Evolutionary conservation across 1,140 invertebrate species (phyloP).

Genomic region (Dryas iulia): DNA sequence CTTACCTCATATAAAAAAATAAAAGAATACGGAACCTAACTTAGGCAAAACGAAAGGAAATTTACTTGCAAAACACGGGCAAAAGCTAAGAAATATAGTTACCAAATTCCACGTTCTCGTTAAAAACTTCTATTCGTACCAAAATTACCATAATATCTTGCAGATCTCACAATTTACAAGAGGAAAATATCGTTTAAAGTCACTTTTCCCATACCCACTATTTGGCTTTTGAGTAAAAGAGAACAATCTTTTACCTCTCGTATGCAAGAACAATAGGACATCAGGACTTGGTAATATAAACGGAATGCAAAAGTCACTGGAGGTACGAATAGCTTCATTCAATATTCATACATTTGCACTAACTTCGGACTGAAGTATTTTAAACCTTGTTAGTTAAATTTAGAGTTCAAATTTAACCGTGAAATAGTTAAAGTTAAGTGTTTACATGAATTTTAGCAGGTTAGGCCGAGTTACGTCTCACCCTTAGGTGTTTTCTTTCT

Average conservation of each 20-base stretch:
- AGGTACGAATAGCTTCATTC: conserved; percentile 42
- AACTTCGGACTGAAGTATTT: neutral
- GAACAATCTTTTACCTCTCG: conserved; percentile 15
- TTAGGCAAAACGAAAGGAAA: neutral
- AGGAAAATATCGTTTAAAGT: neutral
- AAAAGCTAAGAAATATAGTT: no score
- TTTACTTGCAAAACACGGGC: neutral
- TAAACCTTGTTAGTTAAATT: conserved; percentile 6
- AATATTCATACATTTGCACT: conserved; percentile 37
- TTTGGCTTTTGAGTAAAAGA: conserved; percentile 15
- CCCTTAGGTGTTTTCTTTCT: conserved; percentile 17
- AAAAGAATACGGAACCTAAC: no score
- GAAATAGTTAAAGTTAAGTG: conserved; percentile 18
- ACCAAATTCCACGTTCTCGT: no score
- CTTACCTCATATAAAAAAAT: no score
- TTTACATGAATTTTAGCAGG: conserved; percentile 31
- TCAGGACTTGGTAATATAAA: conserved; percentile 39
- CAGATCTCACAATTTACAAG: neutral
- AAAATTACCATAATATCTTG: neutral
- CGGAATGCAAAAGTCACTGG: conserved; percentile 37
- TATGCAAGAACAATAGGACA: conserved; percentile 27
- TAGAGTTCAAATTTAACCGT: conserved; percentile 17
- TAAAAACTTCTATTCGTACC: neutral
- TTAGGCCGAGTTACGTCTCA: conserved; percentile 4
- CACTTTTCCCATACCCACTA: neutral